Evolutionary conservation across 2,888 invertebrate genomes (phyloP).

Genomic region (Dioctria linearis): DNA sequence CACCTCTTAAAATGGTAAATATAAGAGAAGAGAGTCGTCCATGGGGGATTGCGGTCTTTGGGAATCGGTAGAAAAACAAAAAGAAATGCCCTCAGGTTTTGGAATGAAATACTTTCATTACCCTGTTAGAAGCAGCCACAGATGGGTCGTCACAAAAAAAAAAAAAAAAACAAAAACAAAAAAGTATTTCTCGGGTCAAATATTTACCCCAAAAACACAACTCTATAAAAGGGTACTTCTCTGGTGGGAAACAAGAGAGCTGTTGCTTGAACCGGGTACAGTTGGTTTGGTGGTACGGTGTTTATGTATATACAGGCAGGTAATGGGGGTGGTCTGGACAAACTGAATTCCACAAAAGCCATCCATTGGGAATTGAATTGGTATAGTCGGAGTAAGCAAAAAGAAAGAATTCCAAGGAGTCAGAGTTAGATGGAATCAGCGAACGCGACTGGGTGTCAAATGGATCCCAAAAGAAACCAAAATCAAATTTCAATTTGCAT

Average conservation of each 20-base stretch:
- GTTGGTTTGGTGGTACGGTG: no score
- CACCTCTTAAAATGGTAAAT: not conserved
- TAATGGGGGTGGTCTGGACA: not conserved
- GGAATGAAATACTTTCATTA: conserved; percentile 27
- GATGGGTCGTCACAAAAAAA: not conserved
- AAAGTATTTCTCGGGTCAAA: conserved; percentile 9
- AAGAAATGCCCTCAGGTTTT: not conserved
- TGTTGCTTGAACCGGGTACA: not conserved
- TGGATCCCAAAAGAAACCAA: conserved; percentile 54
- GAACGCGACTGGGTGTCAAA: conserved; percentile 48
- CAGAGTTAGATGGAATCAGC: conserved; percentile 11
- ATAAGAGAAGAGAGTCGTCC: no score
- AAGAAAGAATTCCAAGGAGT: conserved; percentile 3
- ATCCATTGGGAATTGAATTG: conserved; percentile 1
- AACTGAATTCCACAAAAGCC: not conserved
- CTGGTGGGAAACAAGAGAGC: not conserved
- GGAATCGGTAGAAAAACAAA: conserved; percentile 17
- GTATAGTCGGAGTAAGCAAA: not conserved
- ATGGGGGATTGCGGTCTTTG: not conserved
- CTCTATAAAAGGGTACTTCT: conserved; percentile 9
- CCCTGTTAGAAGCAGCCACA: conserved; percentile 9
- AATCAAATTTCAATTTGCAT: conserved; percentile 57
- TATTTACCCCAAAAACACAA: not conserved
- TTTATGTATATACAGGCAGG: not conserved
- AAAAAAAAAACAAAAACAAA: not conserved